Conservation (phyloP, 2,113 vertebrate genomes). For the Paradisaea rubra region DNA sequence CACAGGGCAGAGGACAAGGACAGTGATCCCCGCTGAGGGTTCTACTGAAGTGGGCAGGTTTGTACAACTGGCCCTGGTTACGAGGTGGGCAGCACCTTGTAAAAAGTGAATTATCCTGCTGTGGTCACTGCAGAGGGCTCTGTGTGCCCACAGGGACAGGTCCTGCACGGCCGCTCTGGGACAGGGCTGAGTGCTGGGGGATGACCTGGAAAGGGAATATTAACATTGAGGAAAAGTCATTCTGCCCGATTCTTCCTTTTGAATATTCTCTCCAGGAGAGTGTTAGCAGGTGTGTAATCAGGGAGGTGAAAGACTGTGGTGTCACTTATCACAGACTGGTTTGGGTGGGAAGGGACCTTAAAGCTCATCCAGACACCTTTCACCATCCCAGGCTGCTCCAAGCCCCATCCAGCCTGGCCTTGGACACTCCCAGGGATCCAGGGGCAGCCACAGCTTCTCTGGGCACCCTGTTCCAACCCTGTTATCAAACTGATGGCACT, state of each 20-base stretch:
- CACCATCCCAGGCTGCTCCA: not conserved
- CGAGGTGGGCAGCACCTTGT: not conserved
- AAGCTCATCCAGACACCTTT: not conserved
- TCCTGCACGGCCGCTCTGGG: fast-evolving
- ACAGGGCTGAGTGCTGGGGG: not conserved
- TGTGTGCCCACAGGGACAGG: not conserved
- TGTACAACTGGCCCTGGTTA: not conserved
- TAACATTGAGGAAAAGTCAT: not conserved
- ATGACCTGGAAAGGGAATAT: not conserved
- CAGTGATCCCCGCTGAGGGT: not conserved
- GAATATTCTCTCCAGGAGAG: not conserved
- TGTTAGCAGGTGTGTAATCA: not conserved
- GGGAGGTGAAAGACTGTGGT: not conserved
- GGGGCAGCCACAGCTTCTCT: not conserved
- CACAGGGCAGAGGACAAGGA: not conserved
- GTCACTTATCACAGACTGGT: not conserved
- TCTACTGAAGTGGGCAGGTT: not conserved
- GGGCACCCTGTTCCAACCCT: not conserved
- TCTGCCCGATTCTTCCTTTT: not conserved
- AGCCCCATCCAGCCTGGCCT: fast-evolving
- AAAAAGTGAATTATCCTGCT: no score
- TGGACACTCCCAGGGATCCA: not conserved
- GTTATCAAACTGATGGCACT: not conserved
- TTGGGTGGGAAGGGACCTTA: not conserved
- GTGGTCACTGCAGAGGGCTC: not conserved